Conservation (phyloP, 2,797 vertebrate genomes). For the Bovichtus diacanthus region DNA sequence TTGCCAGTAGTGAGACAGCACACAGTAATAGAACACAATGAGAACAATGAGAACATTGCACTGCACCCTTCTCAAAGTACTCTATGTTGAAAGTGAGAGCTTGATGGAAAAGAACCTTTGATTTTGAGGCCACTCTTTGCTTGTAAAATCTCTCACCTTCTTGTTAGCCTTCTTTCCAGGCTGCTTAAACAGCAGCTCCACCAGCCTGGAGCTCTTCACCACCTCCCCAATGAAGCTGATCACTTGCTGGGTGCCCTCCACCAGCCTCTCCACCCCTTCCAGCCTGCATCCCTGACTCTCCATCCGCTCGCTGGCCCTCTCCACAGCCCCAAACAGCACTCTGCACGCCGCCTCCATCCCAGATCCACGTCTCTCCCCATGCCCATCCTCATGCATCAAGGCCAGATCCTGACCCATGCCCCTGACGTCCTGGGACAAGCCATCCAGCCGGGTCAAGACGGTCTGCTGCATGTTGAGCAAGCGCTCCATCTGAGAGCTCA, state of each 20-base stretch:
- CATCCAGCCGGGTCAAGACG: conserved; percentile 86
- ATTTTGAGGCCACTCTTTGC: background rate
- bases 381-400: conserved; percentile 59
- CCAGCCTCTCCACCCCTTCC: conserved; percentile 87
- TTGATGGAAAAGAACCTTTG: background rate
- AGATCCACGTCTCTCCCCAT: conserved; percentile 36
- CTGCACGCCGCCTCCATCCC: conserved; percentile 74
- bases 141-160: conserved; percentile 72
- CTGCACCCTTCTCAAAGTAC: background rate
- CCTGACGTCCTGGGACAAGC: conserved; percentile 83
- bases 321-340: conserved; percentile 82
- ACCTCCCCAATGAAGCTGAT: conserved; percentile 85
- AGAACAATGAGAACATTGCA: background rate
- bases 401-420: conserved; percentile 81
- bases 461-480: conserved; percentile 86
- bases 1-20: conserved; percentile 1
- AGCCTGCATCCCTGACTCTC: conserved; percentile 85
- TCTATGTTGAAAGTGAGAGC: background rate
- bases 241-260: conserved; percentile 87
- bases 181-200: conserved; percentile 77
- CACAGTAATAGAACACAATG: background rate
- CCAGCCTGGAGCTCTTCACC: conserved; percentile 85
- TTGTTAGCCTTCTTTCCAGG: conserved; percentile 55
- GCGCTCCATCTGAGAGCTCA: conserved; percentile 87
- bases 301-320: conserved; percentile 75